Evolutionary conservation across 2,797 vertebrate species (phyloP), one percentile per base, ranked within the genome.

Genomic region (Buphagus erythrorhynchus): DNA sequence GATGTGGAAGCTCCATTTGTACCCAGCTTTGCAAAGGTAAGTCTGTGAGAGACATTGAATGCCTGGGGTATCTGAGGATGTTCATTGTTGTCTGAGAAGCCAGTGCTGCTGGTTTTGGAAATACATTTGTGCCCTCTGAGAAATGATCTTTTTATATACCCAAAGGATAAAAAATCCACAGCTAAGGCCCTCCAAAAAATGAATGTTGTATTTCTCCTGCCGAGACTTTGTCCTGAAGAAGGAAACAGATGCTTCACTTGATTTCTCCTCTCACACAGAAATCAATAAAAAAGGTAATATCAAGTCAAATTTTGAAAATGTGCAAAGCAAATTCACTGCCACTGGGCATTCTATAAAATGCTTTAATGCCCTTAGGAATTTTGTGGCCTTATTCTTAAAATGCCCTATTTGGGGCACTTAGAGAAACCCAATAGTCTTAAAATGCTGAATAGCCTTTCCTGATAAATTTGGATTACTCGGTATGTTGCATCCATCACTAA

Each of bases 121-220:
- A 63, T 54, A 65, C 71, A 49, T 62, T 82, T 66, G 9, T 36
- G 35, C 84, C 58, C 46, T 92, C 61, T 86, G 61, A 79, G 75
- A 93, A 79, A 61, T 18, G 35, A 67, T 79, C 48, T 68, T 81
- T 94, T 84, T 61, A 69, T 87, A 68, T 45, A 59, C 51, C 52
- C 86, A 73, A 36, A 92, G 74, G 55, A 85, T 84, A 66, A 87
- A 93, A 86, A 21, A 48, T 35, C 55, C 79, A 85, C 48, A 55
- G 52, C 43, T 63, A 36, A 85, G 52, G 38, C 72, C 61, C 77
- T 94, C 80, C 49, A 94, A 63, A 73, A 89, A 51, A 57, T 1
- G 25, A 87, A 40, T 43, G 10, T 20, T 68, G 7, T 59, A 59
- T 80, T 87, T 10, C 22, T 92, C 55, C 90, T 87, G 71, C 63